These are phyloP conservation scores for Tringa solitaria DNA, from an alignment of 2,113 vertebrate genomes.

Conservation along the genomic window DNA sequence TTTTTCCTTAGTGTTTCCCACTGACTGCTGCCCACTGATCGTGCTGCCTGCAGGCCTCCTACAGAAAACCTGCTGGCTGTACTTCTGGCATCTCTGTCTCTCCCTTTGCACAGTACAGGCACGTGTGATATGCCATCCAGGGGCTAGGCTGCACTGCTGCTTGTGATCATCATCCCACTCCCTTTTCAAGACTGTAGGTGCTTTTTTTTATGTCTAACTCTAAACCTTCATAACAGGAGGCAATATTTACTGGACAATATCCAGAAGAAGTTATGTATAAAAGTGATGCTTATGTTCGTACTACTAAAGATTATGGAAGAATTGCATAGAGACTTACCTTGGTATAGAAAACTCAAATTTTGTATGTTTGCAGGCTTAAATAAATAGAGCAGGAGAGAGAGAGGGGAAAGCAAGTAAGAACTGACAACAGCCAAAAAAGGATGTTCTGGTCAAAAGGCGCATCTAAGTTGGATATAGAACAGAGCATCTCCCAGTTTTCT, in stretches of 20 bases:
- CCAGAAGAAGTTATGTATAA: not conserved
- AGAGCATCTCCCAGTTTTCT: not conserved
- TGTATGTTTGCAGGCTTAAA: not conserved
- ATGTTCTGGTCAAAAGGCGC: not conserved
- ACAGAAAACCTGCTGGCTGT: not conserved
- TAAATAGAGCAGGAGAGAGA: not conserved
- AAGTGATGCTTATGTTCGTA: not conserved
- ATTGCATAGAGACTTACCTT: not conserved
- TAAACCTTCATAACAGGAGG: not conserved
- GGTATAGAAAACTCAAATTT: not conserved
- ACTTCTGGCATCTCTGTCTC: not conserved
- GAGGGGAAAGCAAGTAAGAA: not conserved
- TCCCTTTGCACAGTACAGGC: not conserved
- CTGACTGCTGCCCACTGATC: not conserved
- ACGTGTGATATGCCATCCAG: fast-evolving
- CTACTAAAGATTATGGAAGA: not conserved
- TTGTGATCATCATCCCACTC: not conserved
- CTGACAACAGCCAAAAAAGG: not conserved
- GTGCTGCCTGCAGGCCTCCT: not conserved
- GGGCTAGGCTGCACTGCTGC: not conserved
- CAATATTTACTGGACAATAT: not conserved
- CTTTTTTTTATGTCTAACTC: not conserved
- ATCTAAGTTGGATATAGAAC: fast-evolving
- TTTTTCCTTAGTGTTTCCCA: not conserved
- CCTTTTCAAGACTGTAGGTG: not conserved